These are phyloP conservation scores for Marmota flaviventris DNA, from an alignment of 2,113 vertebrate species.

Conservation along the genomic window DNA sequence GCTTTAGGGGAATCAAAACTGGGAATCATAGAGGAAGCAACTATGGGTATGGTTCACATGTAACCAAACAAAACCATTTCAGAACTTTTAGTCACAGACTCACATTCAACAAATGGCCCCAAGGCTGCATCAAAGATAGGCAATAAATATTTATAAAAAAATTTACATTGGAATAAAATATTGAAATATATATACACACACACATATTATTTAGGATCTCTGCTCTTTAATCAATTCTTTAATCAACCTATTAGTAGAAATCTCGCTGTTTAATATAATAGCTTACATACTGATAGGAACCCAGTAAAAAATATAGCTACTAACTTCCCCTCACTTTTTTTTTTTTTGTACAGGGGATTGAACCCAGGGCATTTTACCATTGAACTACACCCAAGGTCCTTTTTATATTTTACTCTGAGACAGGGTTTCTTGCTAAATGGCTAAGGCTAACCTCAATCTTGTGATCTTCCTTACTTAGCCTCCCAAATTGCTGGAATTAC, in stretches of 20 bases:
- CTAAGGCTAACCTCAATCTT: too few relatives aligned
- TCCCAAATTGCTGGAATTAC: too few relatives aligned
- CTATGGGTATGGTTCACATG: not conserved
- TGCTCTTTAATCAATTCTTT: not conserved
- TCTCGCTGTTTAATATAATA: not conserved
- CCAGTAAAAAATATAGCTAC: not conserved
- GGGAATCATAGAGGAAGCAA: not conserved
- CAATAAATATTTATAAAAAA: not conserved
- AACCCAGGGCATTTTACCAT: too few relatives aligned
- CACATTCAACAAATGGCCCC: not conserved
- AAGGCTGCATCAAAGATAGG: not conserved
- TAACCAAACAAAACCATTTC: constrained; percentile 34
- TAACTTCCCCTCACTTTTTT: too few relatives aligned
- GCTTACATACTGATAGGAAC: not conserved
- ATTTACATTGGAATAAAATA: constrained; percentile 30
- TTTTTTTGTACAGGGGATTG: too few relatives aligned
- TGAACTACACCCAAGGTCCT: too few relatives aligned
- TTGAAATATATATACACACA: not conserved
- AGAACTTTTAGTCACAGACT: constrained; percentile 17
- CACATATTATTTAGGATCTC: not conserved
- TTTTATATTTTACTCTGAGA: too few relatives aligned
- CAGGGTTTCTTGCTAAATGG: too few relatives aligned
- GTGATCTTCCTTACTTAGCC: too few relatives aligned
- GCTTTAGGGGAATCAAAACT: not conserved
- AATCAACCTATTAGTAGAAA: not conserved